A percentile compares a stretch with the other conserved stretches of the same genome.
phyloP scores from a whole-genome alignment of 2,888 invertebrate genomes.

The Polietes domitor region DNA sequence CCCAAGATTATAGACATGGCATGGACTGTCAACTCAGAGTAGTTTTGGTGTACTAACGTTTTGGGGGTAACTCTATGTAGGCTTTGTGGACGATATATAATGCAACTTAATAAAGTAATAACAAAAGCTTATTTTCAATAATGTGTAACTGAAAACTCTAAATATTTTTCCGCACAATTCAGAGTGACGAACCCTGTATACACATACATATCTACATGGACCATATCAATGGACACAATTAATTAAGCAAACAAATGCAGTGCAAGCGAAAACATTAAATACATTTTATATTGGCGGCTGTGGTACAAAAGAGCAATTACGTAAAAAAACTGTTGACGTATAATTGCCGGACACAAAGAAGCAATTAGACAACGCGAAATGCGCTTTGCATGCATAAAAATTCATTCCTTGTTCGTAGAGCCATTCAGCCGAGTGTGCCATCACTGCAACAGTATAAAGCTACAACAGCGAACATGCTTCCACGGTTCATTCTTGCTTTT shows the following conservation, averaged over 20 bases:
- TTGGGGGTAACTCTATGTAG: no score
- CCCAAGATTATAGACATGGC: no score
- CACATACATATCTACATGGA: conserved; percentile 11
- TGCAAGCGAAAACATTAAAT: conserved; percentile 58
- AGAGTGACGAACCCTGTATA: no score
- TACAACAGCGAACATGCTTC: conserved; percentile 53
- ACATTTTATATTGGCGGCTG: conserved; percentile 48
- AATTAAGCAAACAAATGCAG: conserved; percentile 65
- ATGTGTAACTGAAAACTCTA: no score
- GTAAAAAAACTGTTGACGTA: conserved; percentile 74
- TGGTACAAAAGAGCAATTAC: conserved; percentile 76
- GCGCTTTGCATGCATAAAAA: conserved; percentile 78
- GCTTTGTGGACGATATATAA: no score
- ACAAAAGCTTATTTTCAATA: no score
- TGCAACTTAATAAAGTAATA: no score
- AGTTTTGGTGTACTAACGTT: no score
- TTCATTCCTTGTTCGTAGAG: conserved; percentile 49
- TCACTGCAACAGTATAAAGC: conserved; percentile 43
- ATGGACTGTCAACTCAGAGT: no score
- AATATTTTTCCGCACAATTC: no score
- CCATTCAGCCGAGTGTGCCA: conserved; percentile 48
- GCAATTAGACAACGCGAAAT: conserved; percentile 77
- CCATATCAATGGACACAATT: conserved; percentile 66
- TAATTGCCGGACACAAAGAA: conserved; percentile 78
- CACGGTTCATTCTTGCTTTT: conserved; percentile 32